Evolutionary conservation across 2,797 vertebrate genomes (phyloP).

Genomic region (Helarctos malayanus): DNA sequence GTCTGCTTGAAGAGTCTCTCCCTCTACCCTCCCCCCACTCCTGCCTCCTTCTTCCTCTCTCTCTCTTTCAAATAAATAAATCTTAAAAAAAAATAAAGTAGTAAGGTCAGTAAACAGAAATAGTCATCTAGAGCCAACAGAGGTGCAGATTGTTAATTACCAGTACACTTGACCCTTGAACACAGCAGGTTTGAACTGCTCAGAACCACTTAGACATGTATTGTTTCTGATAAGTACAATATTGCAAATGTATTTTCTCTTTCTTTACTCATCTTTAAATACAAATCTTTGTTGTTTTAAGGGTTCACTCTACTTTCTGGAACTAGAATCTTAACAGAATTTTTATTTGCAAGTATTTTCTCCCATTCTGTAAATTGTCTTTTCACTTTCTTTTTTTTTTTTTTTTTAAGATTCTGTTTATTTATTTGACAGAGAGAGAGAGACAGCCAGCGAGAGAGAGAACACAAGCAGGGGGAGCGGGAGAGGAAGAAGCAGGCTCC

Average conservation of each 20-base stretch:
- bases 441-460: no score
- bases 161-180: not conserved
- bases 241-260: not conserved
- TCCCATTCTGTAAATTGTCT: not conserved
- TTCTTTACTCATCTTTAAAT: not conserved
- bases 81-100: not conserved
- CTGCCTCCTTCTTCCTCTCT: not conserved
- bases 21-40: not conserved
- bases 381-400: no score
- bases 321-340: not conserved
- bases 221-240: not conserved
- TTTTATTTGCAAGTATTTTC: not conserved
- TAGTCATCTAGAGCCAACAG: not conserved
- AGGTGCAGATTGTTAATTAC: not conserved
- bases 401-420: no score
- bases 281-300: not conserved
- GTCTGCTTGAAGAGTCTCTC: not conserved
- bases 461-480: no score
- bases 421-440: no score
- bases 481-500: no score
- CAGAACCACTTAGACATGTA: not conserved
- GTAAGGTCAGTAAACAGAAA: not conserved
- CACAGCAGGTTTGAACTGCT: not conserved
- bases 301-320: not conserved
- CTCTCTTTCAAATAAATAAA: not conserved